Evolutionary conservation across 2,113 vertebrate species (phyloP), one percentile per base, ranked within the genome.

Genomic region (Cnemophilus loriae): DNA sequence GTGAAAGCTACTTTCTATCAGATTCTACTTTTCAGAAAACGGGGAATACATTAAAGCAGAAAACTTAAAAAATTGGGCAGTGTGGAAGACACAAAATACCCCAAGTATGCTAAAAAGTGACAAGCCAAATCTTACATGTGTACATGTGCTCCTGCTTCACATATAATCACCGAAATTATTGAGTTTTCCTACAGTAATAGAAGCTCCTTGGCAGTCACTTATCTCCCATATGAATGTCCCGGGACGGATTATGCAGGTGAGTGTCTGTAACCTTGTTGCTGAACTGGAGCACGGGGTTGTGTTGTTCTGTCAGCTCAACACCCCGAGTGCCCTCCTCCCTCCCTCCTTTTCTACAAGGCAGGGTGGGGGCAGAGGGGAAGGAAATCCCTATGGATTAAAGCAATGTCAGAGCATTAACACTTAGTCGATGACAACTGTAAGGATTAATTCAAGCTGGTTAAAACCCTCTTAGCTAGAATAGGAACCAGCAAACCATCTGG

Each of bases 381-480:
- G 85, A 93, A 79, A 95, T 89, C 59, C 75, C 27, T 15, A 28
- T 37, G 61, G 93, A 94, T 87, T 96, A 95, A 84, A 87, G 77
- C 89, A 84, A 47, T 94, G 86, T 92, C 88, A 93, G 86, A 83
- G 95, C 80, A 91, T 91, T 87, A 96, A 90, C 87, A 83, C 82
- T 94, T 96, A 90, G 82, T 35, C 76, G 70, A 97, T 95, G 90
- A 97, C 89, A 95, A 94, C 75, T 94, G 52, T 68, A 91, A 42
- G 92, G 93, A 91, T 97, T 97, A 97, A 97, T 95, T 95, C 93
- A 94, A 97, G 92, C 89, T 77, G 84, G 70, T 89, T 88, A 90
- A 96, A 95, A 90, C 89, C 93, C 94, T 96, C 93, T 96, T 89
- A 97, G 87, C 89, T 94, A 52, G 87, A 93, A 90, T 69, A 97